These are phyloP conservation scores for Hippoglossus stenolepis DNA, from an alignment of 2,113 vertebrate genomes.

Conservation along the genomic window DNA sequence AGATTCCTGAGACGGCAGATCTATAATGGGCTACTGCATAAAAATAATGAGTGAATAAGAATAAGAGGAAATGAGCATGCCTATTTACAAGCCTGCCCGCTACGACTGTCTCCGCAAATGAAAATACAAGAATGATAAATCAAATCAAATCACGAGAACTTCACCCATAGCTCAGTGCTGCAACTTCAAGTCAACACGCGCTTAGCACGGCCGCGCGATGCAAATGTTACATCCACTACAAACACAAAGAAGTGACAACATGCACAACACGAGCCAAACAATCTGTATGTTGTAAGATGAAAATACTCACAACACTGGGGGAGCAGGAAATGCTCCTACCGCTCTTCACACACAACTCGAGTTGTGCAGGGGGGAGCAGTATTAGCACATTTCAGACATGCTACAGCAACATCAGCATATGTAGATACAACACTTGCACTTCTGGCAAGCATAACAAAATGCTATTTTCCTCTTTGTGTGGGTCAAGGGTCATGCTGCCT, in stretches of 20 bases:
- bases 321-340: background rate
- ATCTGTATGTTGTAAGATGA: background rate
- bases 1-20: constrained; percentile 56
- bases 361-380: background rate
- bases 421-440: background rate
- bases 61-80: constrained; percentile 49
- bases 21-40: constrained; percentile 67
- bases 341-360: background rate
- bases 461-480: constrained; percentile 16
- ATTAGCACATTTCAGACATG: constrained; percentile 19
- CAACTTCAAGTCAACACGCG: constrained; percentile 17
- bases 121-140: constrained; percentile 61
- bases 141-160: constrained; percentile 43
- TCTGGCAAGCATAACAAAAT: constrained; percentile 5
- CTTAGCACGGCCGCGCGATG: background rate
- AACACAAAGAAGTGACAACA: constrained; percentile 26
- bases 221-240: constrained; percentile 12
- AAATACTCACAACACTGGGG: constrained; percentile 3
- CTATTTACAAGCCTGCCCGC: constrained; percentile 60
- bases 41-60: constrained; percentile 72
- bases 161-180: constrained; percentile 32
- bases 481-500: constrained; percentile 2
- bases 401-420: constrained; percentile 30
- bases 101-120: constrained; percentile 36
- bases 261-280: constrained; percentile 8